phyloP scores from a whole-genome alignment of 2,888 invertebrate genomes.

The Meiosimyza decipiens region DNA sequence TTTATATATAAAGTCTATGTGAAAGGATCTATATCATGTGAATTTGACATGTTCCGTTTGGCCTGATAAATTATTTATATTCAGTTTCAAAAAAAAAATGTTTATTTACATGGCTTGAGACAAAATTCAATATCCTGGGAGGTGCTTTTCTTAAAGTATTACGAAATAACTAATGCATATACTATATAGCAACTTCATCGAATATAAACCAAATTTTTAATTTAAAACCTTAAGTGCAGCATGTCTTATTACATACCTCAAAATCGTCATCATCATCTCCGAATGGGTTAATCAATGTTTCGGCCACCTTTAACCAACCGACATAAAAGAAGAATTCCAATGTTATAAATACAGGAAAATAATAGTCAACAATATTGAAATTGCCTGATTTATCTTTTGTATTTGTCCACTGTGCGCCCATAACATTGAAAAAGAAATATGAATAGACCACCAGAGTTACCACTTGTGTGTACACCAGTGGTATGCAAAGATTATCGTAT shows the following conservation, averaged over 20 bases:
- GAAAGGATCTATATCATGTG: too few relatives aligned
- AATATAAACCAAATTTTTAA: too few relatives aligned
- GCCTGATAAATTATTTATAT: too few relatives aligned
- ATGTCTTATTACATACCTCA: conserved; percentile 68
- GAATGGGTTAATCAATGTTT: conserved; percentile 88
- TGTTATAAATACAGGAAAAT: conserved; percentile 88
- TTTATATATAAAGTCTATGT: too few relatives aligned
- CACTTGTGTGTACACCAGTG: conserved; percentile 86
- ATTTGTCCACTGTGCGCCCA: conserved; percentile 88
- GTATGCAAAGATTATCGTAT: conserved; percentile 79
- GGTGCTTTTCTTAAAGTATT: too few relatives aligned
- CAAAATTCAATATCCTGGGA: too few relatives aligned
- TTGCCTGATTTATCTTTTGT: conserved; percentile 64
- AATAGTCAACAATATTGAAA: conserved; percentile 76
- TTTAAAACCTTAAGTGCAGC: too few relatives aligned
- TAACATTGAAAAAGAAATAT: conserved; percentile 84
- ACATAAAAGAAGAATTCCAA: conserved; percentile 87
- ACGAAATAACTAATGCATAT: too few relatives aligned
- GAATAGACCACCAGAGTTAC: conserved; percentile 88
- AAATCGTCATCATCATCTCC: conserved; percentile 92
- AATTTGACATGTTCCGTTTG: too few relatives aligned
- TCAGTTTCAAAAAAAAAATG: too few relatives aligned
- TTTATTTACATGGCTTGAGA: too few relatives aligned
- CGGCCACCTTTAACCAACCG: conserved; percentile 92
- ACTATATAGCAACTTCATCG: too few relatives aligned